Base-by-base conservation (phyloP, 2,888 invertebrate genomes). In the Oasisia sp. region DNA sequence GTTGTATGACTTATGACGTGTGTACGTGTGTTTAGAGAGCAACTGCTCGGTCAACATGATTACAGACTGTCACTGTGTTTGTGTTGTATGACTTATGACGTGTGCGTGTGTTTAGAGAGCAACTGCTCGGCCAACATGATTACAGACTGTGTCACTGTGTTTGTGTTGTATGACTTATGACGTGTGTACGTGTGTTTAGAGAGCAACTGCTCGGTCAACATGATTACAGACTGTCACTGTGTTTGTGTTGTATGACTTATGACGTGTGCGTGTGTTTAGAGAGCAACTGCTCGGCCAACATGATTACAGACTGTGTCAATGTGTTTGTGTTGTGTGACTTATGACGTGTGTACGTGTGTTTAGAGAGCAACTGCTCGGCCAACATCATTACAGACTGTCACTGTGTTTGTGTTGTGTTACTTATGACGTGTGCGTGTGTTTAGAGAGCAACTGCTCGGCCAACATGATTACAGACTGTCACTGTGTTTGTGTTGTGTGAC, bases 101-200 rank as follows among this genome's bases (percentile, higher is more conserved):
- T 27, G 7, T 74, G 74, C 7, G 14, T 19, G n/a, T 74, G 74
- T 74, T 74, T 74, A 74, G 95, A 95, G 27, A 89, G 93, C 90
- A 95, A 95, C 93, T 94, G 95, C 90, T 95, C 95, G 58, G 94
- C 94, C 74, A 94, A 94, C 89, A 94, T 95, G 93, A 94, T 96
- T 91, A 50, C 50, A 0, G 50, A 50, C 50, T 1, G 14, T 50
- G 14, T 50, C 50, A 50, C 5, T 50, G 50, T 50, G 9, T 50
- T 50, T 50, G 1, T 1, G 5, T 1, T 8, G 1, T 50, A 12
- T 50, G 19, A 19, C 7, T 74, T 74, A 74, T 74, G 19, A 27
- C 27, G 4, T 27, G 7, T 74, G 74, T n/a, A n/a, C 7, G 14
- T 19, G n/a, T 74, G 74, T 74, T 74, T 74, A 74, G 95, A 95